Conservation (phyloP, 2,888 invertebrate species). For the Melolontha melolontha region DNA sequence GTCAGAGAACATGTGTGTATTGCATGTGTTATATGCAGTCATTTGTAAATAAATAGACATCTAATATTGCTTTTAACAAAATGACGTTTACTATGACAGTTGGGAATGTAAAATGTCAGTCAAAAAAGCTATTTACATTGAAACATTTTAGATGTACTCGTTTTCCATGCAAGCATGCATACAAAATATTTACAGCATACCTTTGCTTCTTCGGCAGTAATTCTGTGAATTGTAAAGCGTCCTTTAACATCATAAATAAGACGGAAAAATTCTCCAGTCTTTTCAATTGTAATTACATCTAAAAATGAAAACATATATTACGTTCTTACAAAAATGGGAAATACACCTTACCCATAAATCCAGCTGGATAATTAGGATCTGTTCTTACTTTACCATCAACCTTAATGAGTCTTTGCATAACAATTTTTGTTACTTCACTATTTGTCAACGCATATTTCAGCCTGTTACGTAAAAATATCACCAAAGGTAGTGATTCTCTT, state of each 20-base stretch:
- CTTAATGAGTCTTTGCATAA: conserved; percentile 97
- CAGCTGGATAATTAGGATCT: conserved; percentile 97
- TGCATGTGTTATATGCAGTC: no score
- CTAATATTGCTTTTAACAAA: no score
- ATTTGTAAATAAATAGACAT: no score
- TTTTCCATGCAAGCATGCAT: no score
- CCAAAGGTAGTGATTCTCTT: conserved; percentile 95
- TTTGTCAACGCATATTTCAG: conserved; percentile 98
- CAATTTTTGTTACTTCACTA: conserved; percentile 96
- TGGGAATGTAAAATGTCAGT: no score
- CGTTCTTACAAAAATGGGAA: conserved; percentile 6
- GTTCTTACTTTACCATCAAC: conserved; percentile 99
- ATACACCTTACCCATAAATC: conserved; percentile 93
- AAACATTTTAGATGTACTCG: no score
- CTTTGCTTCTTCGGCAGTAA: conserved; percentile 97
- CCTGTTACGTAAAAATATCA: conserved; percentile 96
- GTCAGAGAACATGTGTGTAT: no score
- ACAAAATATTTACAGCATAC: conserved; percentile 67
- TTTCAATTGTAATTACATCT: conserved; percentile 99
- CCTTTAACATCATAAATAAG: conserved; percentile 99
- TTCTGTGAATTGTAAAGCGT: conserved; percentile 96
- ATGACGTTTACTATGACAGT: no score
- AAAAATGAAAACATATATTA: conserved; percentile 59
- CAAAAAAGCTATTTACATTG: no score
- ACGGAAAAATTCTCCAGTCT: conserved; percentile 97